Conservation (phyloP, 2,888 invertebrate species). For the Erebia aethiops region DNA sequence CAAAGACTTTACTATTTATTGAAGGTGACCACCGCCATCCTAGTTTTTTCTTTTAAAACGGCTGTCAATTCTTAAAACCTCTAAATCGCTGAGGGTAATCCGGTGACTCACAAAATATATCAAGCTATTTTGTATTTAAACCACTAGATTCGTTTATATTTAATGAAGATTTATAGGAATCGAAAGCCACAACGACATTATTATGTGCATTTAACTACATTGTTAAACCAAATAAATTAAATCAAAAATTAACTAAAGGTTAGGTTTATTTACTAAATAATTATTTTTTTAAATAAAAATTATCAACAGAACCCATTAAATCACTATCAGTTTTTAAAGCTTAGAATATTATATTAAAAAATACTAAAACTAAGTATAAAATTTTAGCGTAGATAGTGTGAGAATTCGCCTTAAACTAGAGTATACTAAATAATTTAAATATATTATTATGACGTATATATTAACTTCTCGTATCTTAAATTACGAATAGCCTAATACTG, state of each 20-base stretch:
- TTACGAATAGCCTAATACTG: conserved; percentile 74
- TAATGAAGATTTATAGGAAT: no score
- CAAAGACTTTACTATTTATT: no score
- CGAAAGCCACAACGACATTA: no score
- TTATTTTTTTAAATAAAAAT: background rate
- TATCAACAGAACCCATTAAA: background rate
- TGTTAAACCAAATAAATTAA: background rate
- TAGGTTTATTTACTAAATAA: background rate
- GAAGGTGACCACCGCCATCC: no score
- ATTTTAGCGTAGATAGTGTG: background rate
- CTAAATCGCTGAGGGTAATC: no score
- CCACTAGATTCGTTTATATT: no score
- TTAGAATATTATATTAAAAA: background rate
- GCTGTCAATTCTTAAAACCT: no score
- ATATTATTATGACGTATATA: conserved; percentile 40
- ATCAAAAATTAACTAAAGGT: background rate
- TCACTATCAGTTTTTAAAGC: background rate
- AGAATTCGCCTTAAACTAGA: conserved; percentile 24
- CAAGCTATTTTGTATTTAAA: no score
- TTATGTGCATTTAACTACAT: no score
- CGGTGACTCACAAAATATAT: no score
- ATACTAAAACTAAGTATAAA: background rate
- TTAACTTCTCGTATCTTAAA: conserved; percentile 69
- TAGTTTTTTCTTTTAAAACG: no score
- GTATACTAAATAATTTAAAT: conserved; percentile 40